A percentile compares a stretch with the other conserved stretches of the same genome.
Evolutionary conservation across 92 coral and sea anemone genomes (phyloP).

Genomic region (Umimayanthus chanpuru): DNA sequence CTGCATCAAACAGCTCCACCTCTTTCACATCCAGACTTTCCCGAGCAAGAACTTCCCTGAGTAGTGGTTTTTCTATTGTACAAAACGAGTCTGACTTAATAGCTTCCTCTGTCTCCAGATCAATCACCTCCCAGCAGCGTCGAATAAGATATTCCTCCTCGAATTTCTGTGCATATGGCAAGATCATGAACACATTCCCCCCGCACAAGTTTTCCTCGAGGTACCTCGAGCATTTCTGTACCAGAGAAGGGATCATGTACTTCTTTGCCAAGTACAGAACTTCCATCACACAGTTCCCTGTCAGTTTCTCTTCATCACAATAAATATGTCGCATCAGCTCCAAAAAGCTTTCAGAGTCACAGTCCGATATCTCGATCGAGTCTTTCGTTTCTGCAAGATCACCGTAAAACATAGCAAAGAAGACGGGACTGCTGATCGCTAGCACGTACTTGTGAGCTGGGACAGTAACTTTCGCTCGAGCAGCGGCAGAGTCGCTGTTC

Average conservation of each 20-base stretch:
- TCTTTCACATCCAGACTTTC: constrained; percentile 59
- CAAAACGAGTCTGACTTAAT: constrained; percentile 51
- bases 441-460: constrained; percentile 68
- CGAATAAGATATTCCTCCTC: constrained; percentile 51
- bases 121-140: constrained; percentile 66
- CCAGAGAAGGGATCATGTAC: constrained; percentile 63
- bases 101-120: constrained; percentile 51
- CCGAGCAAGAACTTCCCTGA: constrained; percentile 48
- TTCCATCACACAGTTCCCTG: constrained; percentile 54
- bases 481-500: neutral
- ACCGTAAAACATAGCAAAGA: constrained; percentile 70
- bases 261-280: constrained; percentile 65
- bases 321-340: constrained; percentile 71
- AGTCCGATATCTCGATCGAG: constrained; percentile 64
- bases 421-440: constrained; percentile 72
- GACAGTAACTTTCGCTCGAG: constrained; percentile 37
- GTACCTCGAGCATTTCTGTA: constrained; percentile 52
- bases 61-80: constrained; percentile 37
- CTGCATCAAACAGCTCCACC: constrained; percentile 57
- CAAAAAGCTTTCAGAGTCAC: constrained; percentile 62
- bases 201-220: constrained; percentile 57
- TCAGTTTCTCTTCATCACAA: constrained; percentile 56
- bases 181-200: constrained; percentile 55
- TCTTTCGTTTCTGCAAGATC: constrained; percentile 64
- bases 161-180: constrained; percentile 51